Base-by-base conservation (phyloP, 2,113 vertebrate genomes). In the Trematocara zebra region DNA sequence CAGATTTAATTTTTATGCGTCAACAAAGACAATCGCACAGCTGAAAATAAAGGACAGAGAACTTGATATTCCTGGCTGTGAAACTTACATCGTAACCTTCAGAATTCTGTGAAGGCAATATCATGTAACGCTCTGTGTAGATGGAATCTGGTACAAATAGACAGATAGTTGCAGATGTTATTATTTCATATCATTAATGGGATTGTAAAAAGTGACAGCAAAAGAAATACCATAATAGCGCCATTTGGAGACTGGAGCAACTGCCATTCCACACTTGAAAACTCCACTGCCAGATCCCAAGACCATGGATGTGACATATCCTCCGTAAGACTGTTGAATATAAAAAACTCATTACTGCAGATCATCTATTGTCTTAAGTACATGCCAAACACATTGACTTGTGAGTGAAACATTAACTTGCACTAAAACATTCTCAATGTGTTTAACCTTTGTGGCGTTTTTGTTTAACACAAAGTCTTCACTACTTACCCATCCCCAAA, bases 401-500 rank as follows among this genome's bases (percentile, higher is more conserved):
- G 56, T 23, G 11, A 47, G 85, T 89, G 23, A 84, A 91, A 82
- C 86, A 85, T 90, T 88, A 88, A 91, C 84, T 84, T 11, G 10
- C 44, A 76, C 72, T 76, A 51, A 28, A 31, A 51, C 3, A 49
- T 51, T 51, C 44, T 76, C 26, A 49, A 76, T 76, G 42, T 18
- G 23, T 74, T 28, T 74, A 28, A 28, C 40, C 23, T 18, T 49
- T 28, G 0, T 18, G 37, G 3, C 28, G 3, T 51, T 28, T 37
- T 26, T 8, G 18, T 35, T 52, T 37, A 40, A 37, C 10, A 42
- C 20, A 18, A 47, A 57, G 9, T 74, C 31, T 47, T 14, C 15
- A 20, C 23, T 18, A 95, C 99, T 97, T 93, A 99, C 99, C 99
- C 98, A 99, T 83, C 98, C 99, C 99, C 99, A 99, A 87, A 99